phyloP scores from a whole-genome alignment of 2,797 vertebrate genomes.

The Poecile montanus region DNA sequence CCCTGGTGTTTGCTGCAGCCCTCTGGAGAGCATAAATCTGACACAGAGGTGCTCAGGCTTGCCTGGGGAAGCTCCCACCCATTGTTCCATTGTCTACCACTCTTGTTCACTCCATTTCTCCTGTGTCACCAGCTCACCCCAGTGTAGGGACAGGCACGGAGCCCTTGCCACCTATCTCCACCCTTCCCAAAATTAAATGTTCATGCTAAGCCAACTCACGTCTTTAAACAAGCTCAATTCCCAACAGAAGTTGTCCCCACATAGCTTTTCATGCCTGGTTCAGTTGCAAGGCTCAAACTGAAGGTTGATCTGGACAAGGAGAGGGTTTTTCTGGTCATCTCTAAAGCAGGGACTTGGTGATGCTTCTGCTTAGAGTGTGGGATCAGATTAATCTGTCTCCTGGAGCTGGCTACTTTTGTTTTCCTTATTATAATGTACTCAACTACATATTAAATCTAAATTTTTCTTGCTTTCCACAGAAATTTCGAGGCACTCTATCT shows the following conservation, averaged over 20 bases:
- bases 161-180: background rate
- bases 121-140: background rate
- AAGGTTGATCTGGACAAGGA: background rate
- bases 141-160: background rate
- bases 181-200: background rate
- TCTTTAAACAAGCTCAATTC: fast-evolving
- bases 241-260: background rate
- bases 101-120: background rate
- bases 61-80: background rate
- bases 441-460: background rate
- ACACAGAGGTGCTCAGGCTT: background rate
- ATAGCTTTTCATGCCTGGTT: background rate
- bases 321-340: background rate
- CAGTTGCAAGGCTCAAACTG: background rate
- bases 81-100: background rate
- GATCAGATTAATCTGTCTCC: background rate
- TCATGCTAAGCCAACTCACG: fast-evolving
- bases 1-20: background rate
- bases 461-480: background rate
- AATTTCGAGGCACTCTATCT: background rate
- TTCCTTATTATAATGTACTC: background rate
- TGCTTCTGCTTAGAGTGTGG: background rate
- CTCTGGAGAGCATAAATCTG: background rate
- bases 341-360: background rate
- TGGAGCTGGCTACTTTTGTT: background rate